Evolutionary conservation across 2,113 vertebrate genomes (phyloP), one percentile per base, ranked within the genome.

Genomic region (Sardina pilchardus): DNA sequence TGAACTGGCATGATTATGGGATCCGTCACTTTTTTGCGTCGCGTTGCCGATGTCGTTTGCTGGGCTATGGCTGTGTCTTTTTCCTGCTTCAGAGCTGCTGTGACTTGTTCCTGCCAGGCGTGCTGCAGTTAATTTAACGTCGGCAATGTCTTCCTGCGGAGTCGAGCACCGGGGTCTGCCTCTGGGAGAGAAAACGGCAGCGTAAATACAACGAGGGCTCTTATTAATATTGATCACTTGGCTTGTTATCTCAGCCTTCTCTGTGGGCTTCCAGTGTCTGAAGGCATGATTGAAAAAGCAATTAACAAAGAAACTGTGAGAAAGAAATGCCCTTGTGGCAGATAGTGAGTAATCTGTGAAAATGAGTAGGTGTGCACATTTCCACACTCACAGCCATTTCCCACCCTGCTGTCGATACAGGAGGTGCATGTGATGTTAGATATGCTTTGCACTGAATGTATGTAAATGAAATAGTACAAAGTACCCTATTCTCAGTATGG

Each of bases 181-280:
- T 39, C 1, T 8, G 17, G 47, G 39, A 75, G 3, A 75, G 67
- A 75, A 59, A 50, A n/a, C n/a, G 56, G 21, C 82, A 39, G 34
- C 59, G n/a, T 24, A 43, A 63, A 83, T 4, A 63, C 21, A 42
- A 34, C 16, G 9, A 63, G 34, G 4, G 67, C 30, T 84, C 84
- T 86, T 84, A 82, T 84, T 86, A 80, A 84, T 89, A 85, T 89
- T 89, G 87, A 86, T 84, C 34, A 36, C 86, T 81, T 86, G 48
- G 53, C 39, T 56, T 3, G 0, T 88, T 88, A 84, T 85, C 83
- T 86, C 67, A 36, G 67, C 36, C 30, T 12, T 17, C 10, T 75
- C 30, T 75, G 67, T 75, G 67, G 30, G 67, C 67, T 12, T 30
- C 67, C 30, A 4, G 30, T 75, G 67, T 75, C 67, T 17, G 12